Conservation (phyloP, 2,888 invertebrate species). For the Noctuana brunneofusca region DNA sequence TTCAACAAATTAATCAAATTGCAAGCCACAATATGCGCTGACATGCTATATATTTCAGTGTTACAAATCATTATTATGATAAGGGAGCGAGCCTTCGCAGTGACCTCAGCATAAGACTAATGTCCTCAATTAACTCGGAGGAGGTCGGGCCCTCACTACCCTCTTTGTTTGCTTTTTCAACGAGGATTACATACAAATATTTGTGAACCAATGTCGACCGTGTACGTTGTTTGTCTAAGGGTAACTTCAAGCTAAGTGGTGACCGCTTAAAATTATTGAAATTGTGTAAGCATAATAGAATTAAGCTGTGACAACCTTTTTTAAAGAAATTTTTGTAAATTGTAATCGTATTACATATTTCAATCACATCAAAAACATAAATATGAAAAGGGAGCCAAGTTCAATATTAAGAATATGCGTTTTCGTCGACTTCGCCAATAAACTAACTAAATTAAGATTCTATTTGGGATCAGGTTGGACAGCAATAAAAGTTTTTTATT, state of each 20-base stretch:
- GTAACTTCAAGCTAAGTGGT: conserved; percentile 23
- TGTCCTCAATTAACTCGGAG: conserved; percentile 70
- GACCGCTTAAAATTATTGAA: conserved; percentile 13
- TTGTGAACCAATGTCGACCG: conserved; percentile 45
- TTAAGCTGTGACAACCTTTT: no score
- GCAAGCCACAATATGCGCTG: background rate
- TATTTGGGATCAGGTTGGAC: no score
- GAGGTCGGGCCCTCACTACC: conserved; percentile 53
- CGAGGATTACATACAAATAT: conserved; percentile 61
- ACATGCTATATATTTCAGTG: conserved; percentile 52
- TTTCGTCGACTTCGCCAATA: no score
- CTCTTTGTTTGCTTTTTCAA: conserved; percentile 67
- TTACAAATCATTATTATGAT: conserved; percentile 74
- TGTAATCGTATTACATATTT: no score
- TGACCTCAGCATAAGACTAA: conserved; percentile 69
- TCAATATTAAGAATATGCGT: no score
- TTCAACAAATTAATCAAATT: background rate
- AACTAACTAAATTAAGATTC: no score
- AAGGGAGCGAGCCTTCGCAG: conserved; percentile 55
- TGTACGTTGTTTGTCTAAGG: conserved; percentile 44
- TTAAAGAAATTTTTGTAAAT: no score
- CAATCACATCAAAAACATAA: no score
- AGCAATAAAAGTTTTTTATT: no score
- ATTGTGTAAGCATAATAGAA: background rate
- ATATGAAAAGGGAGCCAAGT: no score